phyloP scores from a whole-genome alignment of 1,140 invertebrate species.

The Drosophila ironensis region DNA sequence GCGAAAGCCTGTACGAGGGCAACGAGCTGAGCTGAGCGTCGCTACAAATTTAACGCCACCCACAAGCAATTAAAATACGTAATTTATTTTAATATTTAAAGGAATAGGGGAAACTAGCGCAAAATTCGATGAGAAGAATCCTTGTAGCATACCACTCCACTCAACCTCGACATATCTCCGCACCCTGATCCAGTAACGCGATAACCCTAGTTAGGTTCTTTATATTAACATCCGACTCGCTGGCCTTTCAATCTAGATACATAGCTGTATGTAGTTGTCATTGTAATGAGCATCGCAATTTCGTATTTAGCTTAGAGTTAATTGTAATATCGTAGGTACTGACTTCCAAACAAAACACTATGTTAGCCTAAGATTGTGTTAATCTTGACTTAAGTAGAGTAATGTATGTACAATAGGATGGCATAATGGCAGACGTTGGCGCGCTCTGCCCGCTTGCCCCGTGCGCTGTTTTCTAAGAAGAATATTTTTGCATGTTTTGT shows the following conservation, averaged over 20 bases:
- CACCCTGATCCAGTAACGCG: conserved; percentile 10
- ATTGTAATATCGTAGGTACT: conserved; percentile 36
- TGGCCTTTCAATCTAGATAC: conserved; percentile 25
- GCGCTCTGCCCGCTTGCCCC: not conserved
- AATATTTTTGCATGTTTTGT: conserved; percentile 42
- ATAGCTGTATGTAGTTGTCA: conserved; percentile 52
- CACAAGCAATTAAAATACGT: conserved; percentile 76
- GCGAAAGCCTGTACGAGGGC: conserved; percentile 92
- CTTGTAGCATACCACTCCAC: conserved; percentile 45
- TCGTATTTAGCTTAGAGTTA: conserved; percentile 37
- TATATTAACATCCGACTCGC: conserved; percentile 22
- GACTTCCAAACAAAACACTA: conserved; percentile 58
- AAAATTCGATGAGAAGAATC: conserved; percentile 56
- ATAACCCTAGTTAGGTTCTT: conserved; percentile 20
- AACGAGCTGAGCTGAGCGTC: conserved; percentile 86
- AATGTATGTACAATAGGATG: conserved; percentile 49
- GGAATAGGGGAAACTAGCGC: conserved; percentile 67
- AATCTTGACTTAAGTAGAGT: conserved; percentile 75
- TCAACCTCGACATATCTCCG: conserved; percentile 8
- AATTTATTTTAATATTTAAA: conserved; percentile 78
- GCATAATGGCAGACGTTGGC: conserved; percentile 4
- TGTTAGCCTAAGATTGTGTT: conserved; percentile 74
- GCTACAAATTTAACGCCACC: conserved; percentile 16
- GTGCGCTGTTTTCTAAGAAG: conserved; percentile 18
- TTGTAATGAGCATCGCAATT: conserved; percentile 45